These are phyloP conservation scores for Lutraria lutraria DNA, from an alignment of 2,888 invertebrate species.

Conservation along the genomic window DNA sequence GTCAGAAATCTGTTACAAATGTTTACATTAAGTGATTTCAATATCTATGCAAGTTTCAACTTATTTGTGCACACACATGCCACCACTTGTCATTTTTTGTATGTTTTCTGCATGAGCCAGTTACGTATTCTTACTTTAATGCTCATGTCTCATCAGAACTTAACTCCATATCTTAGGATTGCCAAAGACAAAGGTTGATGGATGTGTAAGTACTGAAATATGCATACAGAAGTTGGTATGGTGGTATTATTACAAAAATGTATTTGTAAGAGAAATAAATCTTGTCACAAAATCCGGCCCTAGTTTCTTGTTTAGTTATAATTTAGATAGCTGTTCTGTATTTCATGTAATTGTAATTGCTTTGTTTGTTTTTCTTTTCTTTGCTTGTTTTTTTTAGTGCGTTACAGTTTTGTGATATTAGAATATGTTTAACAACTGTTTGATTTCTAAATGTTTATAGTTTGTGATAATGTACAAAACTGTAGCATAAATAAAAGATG, in stretches of 20 bases:
- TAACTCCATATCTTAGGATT: neutral
- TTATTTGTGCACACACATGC: neutral
- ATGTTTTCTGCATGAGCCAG: no score
- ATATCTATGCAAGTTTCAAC: slow-evolving; percentile 10
- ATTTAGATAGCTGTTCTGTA: neutral
- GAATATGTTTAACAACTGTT: slow-evolving; percentile 22
- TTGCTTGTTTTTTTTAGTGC: slow-evolving; percentile 7
- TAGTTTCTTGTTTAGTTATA: neutral
- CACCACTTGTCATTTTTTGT: neutral
- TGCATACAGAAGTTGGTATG: neutral
- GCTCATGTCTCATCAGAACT: neutral
- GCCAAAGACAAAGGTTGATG: slow-evolving; percentile 13
- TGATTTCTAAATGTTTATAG: slow-evolving; percentile 18
- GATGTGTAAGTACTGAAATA: neutral
- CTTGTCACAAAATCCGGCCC: neutral
- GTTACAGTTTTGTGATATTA: slow-evolving; percentile 12
- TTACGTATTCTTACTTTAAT: neutral
- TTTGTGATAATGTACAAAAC: slow-evolving; percentile 22
- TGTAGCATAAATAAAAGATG: neutral
- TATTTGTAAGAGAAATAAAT: neutral
- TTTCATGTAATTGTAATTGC: neutral
- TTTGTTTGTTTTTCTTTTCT: neutral
- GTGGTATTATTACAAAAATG: neutral
- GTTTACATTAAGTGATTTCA: slow-evolving; percentile 5
- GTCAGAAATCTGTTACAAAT: neutral